Percentiles rank a stretch among this genome's conserved stretches.
phyloP scores from a whole-genome alignment of 1,140 invertebrate genomes.

The Zeugodacus cucurbitae region DNA sequence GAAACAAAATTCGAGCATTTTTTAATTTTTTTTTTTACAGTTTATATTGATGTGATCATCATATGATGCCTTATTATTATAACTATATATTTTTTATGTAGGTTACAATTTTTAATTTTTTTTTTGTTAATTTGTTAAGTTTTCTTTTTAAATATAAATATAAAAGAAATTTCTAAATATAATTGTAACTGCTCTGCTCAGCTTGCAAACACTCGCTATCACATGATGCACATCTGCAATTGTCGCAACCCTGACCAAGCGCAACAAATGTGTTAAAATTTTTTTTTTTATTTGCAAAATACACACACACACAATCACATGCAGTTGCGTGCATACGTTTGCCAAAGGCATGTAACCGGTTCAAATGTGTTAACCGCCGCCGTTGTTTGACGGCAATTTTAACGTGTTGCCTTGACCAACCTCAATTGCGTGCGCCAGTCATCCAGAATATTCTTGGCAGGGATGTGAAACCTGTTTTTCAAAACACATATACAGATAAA shows the following conservation, averaged over 20 bases:
- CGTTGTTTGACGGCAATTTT: neutral
- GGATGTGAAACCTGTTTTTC: neutral
- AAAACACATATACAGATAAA: neutral
- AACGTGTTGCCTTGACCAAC: neutral
- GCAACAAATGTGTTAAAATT: neutral
- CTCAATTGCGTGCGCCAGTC: neutral
- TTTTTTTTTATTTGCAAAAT: neutral
- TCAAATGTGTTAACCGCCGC: neutral
- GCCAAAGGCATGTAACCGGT: neutral
- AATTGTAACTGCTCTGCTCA: too few species aligned
- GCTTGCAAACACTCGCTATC: neutral
- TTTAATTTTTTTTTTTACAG: too few species aligned
- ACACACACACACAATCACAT: neutral
- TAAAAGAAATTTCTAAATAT: too few species aligned
- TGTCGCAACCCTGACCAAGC: constrained; percentile 1
- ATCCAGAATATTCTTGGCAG: constrained; percentile 17
- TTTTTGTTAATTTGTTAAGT: neutral
- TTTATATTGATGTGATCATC: too few species aligned
- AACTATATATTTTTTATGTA: too few species aligned
- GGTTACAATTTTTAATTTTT: neutral
- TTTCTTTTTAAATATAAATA: too few species aligned
- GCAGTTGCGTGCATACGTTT: neutral
- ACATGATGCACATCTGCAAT: neutral
- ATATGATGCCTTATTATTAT: too few species aligned
- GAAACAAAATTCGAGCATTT: too few species aligned